Evolutionary conservation across 2,888 invertebrate species (phyloP).

Genomic region (Drosophila barbarae): DNA sequence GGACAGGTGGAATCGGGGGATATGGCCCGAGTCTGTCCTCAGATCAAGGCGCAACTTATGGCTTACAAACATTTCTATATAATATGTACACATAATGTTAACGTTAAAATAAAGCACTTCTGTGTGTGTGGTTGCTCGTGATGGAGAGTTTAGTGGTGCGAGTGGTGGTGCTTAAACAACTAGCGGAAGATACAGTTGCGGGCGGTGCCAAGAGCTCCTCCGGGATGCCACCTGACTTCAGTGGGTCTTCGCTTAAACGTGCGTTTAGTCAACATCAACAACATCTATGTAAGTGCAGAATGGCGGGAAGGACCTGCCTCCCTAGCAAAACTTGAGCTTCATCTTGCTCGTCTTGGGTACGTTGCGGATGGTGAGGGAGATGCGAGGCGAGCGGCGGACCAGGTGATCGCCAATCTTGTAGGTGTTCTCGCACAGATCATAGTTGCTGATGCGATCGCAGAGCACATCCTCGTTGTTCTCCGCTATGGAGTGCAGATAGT

Average conservation of each 20-base stretch:
- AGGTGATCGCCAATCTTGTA: conserved; percentile 82
- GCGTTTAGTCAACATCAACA: conserved; percentile 38
- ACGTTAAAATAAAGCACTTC: conserved; percentile 67
- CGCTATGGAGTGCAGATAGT: conserved; percentile 92
- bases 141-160: conserved; percentile 23
- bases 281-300: conserved; percentile 18
- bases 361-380: conserved; percentile 95
- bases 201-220: conserved; percentile 7
- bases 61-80: conserved; percentile 36
- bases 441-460: conserved; percentile 83
- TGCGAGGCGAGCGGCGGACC: conserved; percentile 87
- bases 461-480: conserved; percentile 85
- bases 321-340: conserved; percentile 83
- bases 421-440: conserved; percentile 82
- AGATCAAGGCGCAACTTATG: conserved; percentile 26
- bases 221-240: conserved; percentile 44
- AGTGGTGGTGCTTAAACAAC: conserved; percentile 55
- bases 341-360: conserved; percentile 92
- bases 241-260: conserved; percentile 48
- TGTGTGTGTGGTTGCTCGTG: conserved; percentile 32
- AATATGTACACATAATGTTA: conserved; percentile 43
- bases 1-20: conserved; percentile 5
- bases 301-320: conserved; percentile 2
- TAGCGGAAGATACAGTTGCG: conserved; percentile 59
- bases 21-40: conserved; percentile 10